Evolutionary conservation across 2,113 vertebrate genomes (phyloP).

Genomic region (Leptobrachium leishanense): DNA sequence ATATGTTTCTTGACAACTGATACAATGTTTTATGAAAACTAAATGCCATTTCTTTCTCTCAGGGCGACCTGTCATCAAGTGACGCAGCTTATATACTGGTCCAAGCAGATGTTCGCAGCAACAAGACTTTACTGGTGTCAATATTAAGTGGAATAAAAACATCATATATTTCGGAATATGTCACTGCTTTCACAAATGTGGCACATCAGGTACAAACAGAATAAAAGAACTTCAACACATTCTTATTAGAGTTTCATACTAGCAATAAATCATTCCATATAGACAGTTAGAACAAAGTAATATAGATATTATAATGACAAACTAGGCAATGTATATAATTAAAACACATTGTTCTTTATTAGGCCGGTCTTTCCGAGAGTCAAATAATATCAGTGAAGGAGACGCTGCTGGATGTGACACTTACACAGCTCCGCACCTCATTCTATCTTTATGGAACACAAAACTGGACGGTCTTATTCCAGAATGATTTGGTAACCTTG

Average conservation of each 20-base stretch:
- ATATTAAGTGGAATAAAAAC: not conserved
- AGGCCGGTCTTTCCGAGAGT: slow-evolving; percentile 3
- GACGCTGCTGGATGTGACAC: not conserved
- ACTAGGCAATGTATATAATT: not conserved
- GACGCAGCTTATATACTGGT: not conserved
- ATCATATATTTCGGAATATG: not conserved
- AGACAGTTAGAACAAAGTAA: too few species aligned
- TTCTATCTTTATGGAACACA: slow-evolving; percentile 6
- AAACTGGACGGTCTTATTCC: slow-evolving; percentile 23
- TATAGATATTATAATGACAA: not conserved
- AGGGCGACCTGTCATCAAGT: not conserved
- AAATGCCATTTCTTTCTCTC: not conserved
- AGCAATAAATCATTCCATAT: too few species aligned
- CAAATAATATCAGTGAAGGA: slow-evolving; percentile 11
- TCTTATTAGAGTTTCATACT: too few species aligned
- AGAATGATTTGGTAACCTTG: slow-evolving; percentile 13
- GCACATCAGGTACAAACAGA: not conserved
- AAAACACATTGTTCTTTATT: not conserved
- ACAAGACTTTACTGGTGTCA: not conserved
- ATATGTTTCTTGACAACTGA: not conserved
- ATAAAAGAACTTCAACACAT: too few species aligned
- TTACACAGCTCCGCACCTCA: not conserved
- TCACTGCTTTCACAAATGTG: not conserved
- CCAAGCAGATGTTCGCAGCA: not conserved
- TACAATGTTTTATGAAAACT: too few species aligned